Base-by-base conservation (phyloP, 1,140 invertebrate species). In the Gonatopus flavifemur region DNA sequence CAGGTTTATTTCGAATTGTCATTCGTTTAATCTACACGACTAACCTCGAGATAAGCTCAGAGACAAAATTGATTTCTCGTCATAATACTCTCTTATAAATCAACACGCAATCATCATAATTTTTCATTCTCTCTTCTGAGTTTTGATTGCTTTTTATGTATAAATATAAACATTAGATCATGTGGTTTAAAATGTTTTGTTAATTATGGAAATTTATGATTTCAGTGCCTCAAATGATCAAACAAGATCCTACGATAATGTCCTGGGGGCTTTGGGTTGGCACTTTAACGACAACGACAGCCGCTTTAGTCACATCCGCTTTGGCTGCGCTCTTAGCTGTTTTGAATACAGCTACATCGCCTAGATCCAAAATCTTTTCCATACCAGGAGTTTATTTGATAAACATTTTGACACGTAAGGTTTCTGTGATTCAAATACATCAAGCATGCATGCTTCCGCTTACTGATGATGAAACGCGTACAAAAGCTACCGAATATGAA, bases 381-480 rank as follows among this genome's bases (percentile, higher is more conserved):
- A 76, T 89, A n/a, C 80, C 84, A n/a, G 89, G 89, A 13, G 80
- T 93, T 31, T 92, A 90, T 64, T 64, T 90, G 4, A 91, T 89
- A 84, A 92, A 92, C 72, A 79, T 79, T 21, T 66, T 88, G 55
- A 84, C 86, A 57, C 70, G 90, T 92, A 81, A 86, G 83, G 81
- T 18, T 24, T 39, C 12, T 19, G 20, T 9, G 7, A 25, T 9
- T 3, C 3, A 22, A n/a, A 28, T 0, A 10, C 13, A 28, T 28
- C 28, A 16, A 18, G 15, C 16, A 8, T 12, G n/a, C n/a, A n/a
- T n/a, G n/a, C n/a, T n/a, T n/a, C n/a, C n/a, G n/a, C n/a, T n/a
- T n/a, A n/a, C n/a, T n/a, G n/a, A n/a, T n/a, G n/a, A n/a, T n/a
- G n/a, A n/a, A n/a, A n/a, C n/a, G n/a, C n/a, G n/a, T n/a, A n/a